A percentile compares a stretch with the other conserved stretches of the same genome.
phyloP scores from a whole-genome alignment of 1,140 invertebrate genomes.

The Hycleus phaleratus region DNA sequence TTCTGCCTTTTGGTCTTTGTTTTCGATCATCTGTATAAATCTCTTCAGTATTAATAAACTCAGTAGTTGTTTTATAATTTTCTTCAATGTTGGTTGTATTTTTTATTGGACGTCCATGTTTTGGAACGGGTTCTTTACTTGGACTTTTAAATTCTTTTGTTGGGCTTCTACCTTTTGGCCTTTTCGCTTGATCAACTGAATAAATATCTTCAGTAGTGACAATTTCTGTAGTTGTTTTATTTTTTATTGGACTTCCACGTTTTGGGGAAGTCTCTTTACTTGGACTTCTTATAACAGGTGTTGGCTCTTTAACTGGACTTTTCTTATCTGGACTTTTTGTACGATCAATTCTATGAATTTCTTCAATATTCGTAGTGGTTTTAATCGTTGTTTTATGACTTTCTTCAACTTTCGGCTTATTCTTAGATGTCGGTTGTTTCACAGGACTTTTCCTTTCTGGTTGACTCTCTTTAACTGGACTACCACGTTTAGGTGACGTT shows the following conservation, averaged over 20 bases:
- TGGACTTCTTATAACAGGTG: constrained; percentile 19
- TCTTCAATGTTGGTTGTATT: constrained; percentile 9
- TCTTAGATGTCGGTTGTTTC: too few species aligned
- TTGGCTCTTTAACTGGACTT: constrained; percentile 6
- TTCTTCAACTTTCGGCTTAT: too few species aligned
- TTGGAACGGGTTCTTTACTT: not conserved
- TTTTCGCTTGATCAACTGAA: not conserved
- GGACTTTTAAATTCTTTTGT: constrained; percentile 3
- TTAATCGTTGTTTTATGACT: too few species aligned
- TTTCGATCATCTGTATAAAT: too few species aligned
- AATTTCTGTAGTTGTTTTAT: too few species aligned
- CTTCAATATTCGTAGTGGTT: not conserved
- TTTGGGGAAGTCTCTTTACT: constrained; percentile 1
- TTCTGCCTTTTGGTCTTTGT: not conserved
- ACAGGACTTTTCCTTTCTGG: too few species aligned
- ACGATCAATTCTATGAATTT: not conserved
- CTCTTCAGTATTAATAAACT: too few species aligned
- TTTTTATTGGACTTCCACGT: not conserved
- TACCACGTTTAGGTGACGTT: too few species aligned
- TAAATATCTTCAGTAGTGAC: not conserved
- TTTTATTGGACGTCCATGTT: not conserved
- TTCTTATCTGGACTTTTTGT: not conserved
- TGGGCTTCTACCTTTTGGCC: not conserved
- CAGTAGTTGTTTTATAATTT: too few species aligned
- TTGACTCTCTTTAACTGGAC: too few species aligned